Percentiles rank a stretch among this genome's conserved stretches.
Conservation (phyloP, 2,113 vertebrate genomes). For the Loxodonta africana region DNA sequence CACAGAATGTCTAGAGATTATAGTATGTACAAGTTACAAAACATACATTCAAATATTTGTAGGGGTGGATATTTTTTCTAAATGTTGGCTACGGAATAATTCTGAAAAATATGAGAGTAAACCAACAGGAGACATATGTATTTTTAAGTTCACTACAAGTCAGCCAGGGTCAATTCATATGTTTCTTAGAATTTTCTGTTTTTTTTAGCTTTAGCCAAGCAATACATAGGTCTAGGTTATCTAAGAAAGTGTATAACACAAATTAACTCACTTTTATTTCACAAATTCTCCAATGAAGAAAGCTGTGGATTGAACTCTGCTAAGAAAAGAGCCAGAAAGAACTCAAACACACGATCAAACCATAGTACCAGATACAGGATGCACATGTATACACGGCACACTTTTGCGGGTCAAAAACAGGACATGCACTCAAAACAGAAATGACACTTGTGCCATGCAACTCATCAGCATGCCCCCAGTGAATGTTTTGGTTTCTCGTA, state of each 20-base stretch:
- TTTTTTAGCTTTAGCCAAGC: constrained; percentile 54
- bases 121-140: constrained; percentile 1
- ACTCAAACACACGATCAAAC: constrained; percentile 62
- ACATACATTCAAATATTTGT: neutral
- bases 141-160: constrained; percentile 26
- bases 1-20: neutral
- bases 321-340: constrained; percentile 80
- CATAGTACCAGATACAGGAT: neutral
- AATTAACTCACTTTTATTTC: constrained; percentile 86
- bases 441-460: constrained; percentile 53
- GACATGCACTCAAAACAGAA: neutral
- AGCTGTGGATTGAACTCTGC: constrained; percentile 78
- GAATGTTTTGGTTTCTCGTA: constrained; percentile 50
- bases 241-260: constrained; percentile 22
- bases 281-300: constrained; percentile 85
- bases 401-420: neutral
- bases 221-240: neutral
- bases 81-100: neutral
- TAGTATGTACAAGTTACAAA: neutral
- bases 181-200: constrained; percentile 48
- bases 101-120: constrained; percentile 50
- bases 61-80: neutral
- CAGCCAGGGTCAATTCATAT: neutral
- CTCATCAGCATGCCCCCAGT: neutral
- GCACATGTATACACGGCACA: neutral